phyloP scores from a whole-genome alignment of 2,797 vertebrate genomes.

The Channallabes apus region DNA sequence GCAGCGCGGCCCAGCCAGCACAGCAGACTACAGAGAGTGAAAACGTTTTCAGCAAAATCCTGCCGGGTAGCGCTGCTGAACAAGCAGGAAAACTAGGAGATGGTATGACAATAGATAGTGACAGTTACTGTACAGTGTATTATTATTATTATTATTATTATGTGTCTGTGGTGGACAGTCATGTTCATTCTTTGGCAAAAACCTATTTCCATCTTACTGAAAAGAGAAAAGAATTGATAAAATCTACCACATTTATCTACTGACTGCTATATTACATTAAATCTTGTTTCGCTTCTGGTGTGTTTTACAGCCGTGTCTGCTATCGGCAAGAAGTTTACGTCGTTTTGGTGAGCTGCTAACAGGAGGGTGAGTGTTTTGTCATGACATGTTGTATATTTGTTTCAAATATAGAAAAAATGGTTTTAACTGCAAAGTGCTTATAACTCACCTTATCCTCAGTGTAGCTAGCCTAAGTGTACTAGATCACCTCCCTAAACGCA shows the following conservation, averaged over 20 bases:
- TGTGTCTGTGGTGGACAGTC: not conserved
- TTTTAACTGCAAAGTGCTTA: not conserved
- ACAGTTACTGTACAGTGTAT: not conserved
- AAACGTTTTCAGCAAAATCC: constrained; percentile 92
- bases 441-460: not conserved
- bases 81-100: constrained; percentile 98
- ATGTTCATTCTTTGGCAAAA: not conserved
- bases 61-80: constrained; percentile 93
- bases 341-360: constrained; percentile 89
- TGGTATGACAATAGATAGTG: constrained; percentile 71
- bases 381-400: not conserved
- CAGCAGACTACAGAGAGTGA: constrained; percentile 85
- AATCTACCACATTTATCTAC: not conserved
- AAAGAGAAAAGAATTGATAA: too few species aligned
- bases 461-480: not conserved
- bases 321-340: constrained; percentile 99
- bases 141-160: not conserved
- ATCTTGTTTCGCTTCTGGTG: constrained; percentile 23
- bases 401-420: not conserved
- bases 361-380: constrained; percentile 74
- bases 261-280: not conserved
- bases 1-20: constrained; percentile 71
- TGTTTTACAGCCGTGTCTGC: constrained; percentile 85
- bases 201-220: too few species aligned
- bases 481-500: not conserved